Percentiles rank a stretch among this genome's conserved stretches.
Conservation (phyloP, 2,888 invertebrate genomes). For the Heliconius ismenius region DNA sequence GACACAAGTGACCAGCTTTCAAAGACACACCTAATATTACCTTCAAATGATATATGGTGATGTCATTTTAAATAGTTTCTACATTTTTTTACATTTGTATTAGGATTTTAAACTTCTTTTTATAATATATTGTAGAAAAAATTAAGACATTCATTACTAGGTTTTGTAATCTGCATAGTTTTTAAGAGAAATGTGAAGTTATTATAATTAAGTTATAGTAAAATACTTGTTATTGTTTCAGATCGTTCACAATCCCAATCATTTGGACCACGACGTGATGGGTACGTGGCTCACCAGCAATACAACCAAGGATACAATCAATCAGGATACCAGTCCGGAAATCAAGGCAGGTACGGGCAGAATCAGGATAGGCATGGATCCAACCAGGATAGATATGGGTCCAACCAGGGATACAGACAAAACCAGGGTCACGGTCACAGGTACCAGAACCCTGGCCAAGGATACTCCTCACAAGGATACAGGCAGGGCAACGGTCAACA, state of each 20-base stretch:
- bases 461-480: slow-evolving; percentile 45
- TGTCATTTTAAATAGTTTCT: slow-evolving; percentile 7
- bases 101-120: not conserved
- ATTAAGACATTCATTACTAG: too few relatives aligned
- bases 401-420: slow-evolving; percentile 47
- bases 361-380: slow-evolving; percentile 44
- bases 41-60: slow-evolving; percentile 8
- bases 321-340: slow-evolving; percentile 46
- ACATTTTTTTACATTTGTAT: slow-evolving; percentile 1
- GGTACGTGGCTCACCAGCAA: slow-evolving; percentile 58
- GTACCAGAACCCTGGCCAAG: slow-evolving; percentile 44
- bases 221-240: slow-evolving; percentile 57
- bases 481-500: slow-evolving; percentile 33
- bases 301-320: slow-evolving; percentile 46
- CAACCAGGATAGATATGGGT: slow-evolving; percentile 45
- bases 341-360: slow-evolving; percentile 40
- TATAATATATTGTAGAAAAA: too few relatives aligned
- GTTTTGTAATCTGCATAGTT: too few relatives aligned
- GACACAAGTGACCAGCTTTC: slow-evolving; percentile 13
- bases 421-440: slow-evolving; percentile 33
- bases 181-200: too few relatives aligned
- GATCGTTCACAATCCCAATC: slow-evolving; percentile 62
- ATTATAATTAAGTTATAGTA: not conserved
- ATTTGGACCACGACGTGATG: slow-evolving; percentile 67
- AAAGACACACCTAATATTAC: slow-evolving; percentile 1